phyloP scores from a whole-genome alignment of 2,888 invertebrate species.

The Baccha elongata region DNA sequence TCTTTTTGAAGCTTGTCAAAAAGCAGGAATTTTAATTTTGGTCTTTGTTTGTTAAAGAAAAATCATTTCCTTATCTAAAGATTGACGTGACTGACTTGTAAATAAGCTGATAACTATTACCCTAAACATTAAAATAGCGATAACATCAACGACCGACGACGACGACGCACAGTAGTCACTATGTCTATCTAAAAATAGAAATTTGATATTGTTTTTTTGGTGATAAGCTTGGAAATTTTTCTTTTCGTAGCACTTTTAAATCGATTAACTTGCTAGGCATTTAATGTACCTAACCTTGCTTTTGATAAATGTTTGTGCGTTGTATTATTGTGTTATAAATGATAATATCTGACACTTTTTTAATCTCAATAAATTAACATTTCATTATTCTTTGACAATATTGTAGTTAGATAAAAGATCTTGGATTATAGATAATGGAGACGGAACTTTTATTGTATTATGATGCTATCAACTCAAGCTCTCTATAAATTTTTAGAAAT shows the following conservation, averaged over 20 bases:
- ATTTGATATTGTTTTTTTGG: conserved; percentile 8
- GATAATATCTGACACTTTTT: no score
- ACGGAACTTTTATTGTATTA: no score
- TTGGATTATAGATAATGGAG: no score
- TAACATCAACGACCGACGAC: conserved; percentile 14
- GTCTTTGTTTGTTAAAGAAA: neutral
- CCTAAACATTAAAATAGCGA: conserved; percentile 2
- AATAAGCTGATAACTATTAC: neutral
- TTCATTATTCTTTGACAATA: no score
- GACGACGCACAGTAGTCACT: conserved; percentile 16
- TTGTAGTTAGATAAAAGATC: no score
- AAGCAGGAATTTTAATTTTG: neutral
- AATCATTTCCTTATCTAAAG: neutral
- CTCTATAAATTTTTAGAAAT: no score
- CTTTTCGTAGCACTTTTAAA: neutral
- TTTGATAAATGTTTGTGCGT: no score
- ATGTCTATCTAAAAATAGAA: conserved; percentile 32
- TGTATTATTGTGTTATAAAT: no score
- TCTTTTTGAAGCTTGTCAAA: neutral
- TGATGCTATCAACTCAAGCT: no score
- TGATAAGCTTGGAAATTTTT: neutral
- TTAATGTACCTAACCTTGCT: no score
- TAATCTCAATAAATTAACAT: no score
- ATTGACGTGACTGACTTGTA: conserved; percentile 8
- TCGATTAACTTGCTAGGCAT: neutral